Evolutionary conservation across 2,797 vertebrate species (phyloP).

Genomic region (Mormyrus proboscirostris): DNA sequence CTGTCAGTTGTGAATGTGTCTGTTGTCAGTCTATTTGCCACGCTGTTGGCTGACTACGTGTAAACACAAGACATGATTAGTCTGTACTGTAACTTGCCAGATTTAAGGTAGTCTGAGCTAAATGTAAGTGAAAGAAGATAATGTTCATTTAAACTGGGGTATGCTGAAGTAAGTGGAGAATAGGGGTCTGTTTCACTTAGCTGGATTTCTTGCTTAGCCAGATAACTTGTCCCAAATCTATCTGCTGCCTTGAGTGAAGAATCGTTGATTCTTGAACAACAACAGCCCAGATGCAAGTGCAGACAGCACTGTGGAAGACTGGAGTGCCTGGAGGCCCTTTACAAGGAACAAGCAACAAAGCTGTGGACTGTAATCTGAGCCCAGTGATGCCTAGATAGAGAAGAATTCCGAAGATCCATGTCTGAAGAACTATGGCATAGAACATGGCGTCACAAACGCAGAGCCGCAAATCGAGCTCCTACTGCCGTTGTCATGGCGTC

Average conservation of each 20-base stretch:
- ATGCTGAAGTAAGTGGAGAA: not conserved
- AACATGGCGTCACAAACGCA: slow-evolving; percentile 23
- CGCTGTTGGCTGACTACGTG: not conserved
- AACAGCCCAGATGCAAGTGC: slow-evolving; percentile 21
- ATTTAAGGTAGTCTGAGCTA: not conserved
- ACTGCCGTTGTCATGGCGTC: not conserved
- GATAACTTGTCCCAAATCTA: not conserved
- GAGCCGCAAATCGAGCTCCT: slow-evolving; percentile 4
- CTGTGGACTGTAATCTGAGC: slow-evolving; percentile 28
- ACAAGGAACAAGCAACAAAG: slow-evolving; percentile 27
- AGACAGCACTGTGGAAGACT: slow-evolving; percentile 18
- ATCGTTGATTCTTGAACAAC: not conserved
- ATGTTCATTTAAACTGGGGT: not conserved
- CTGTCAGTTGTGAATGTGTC: not conserved
- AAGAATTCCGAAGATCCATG: slow-evolving; percentile 35
- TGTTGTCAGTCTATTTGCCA: not conserved
- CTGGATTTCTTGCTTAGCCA: not conserved
- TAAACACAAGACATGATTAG: not conserved
- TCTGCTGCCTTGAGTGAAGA: not conserved
- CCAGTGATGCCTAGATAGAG: slow-evolving; percentile 36
- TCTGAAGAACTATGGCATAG: slow-evolving; percentile 25
- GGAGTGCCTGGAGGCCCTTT: slow-evolving; percentile 12
- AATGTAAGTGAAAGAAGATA: not conserved
- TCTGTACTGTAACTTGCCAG: not conserved
- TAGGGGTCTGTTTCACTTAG: not conserved